phyloP scores from a whole-genome alignment of 37 sponge, comb jelly and placozoan genomes.

The Ianthella basta region DNA sequence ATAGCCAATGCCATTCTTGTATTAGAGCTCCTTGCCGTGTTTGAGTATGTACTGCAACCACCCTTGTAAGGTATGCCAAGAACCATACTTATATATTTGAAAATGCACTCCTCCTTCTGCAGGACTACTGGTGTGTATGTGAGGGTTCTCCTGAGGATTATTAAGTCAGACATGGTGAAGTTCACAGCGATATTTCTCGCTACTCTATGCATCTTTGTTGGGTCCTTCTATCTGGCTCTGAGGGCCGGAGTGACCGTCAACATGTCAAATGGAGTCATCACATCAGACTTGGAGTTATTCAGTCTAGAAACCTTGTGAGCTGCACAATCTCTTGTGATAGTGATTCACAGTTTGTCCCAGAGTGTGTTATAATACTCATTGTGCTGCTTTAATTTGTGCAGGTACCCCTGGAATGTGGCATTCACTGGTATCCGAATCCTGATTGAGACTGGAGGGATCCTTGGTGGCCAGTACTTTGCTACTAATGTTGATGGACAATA shows the following conservation, averaged over 20 bases:
- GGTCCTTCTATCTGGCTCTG: constrained; percentile 18
- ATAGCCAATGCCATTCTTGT: constrained; percentile 3
- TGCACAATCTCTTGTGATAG: not conserved
- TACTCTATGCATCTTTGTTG: not conserved
- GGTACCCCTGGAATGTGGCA: constrained; percentile 10
- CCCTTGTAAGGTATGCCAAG: too few species aligned
- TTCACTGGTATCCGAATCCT: constrained; percentile 11
- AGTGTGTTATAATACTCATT: not conserved
- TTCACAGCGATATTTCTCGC: not conserved
- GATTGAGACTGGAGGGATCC: constrained; percentile 9
- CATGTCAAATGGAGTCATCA: not conserved
- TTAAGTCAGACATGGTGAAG: constrained; percentile 19
- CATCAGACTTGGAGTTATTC: not conserved
- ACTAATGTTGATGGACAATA: not conserved
- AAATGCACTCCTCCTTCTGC: not conserved
- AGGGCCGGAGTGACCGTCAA: constrained; percentile 23
- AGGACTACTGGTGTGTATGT: constrained; percentile 20
- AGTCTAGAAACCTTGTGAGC: not conserved
- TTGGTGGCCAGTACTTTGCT: constrained; percentile 7
- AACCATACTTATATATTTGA: too few species aligned
- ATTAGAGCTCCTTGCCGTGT: not conserved
- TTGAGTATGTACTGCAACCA: too few species aligned
- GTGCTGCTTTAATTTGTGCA: too few species aligned
- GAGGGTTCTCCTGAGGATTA: constrained; percentile 8
- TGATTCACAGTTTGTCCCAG: not conserved